Base-by-base conservation (phyloP, 2,113 vertebrate genomes). In the Tragelaphus buxtoni region DNA sequence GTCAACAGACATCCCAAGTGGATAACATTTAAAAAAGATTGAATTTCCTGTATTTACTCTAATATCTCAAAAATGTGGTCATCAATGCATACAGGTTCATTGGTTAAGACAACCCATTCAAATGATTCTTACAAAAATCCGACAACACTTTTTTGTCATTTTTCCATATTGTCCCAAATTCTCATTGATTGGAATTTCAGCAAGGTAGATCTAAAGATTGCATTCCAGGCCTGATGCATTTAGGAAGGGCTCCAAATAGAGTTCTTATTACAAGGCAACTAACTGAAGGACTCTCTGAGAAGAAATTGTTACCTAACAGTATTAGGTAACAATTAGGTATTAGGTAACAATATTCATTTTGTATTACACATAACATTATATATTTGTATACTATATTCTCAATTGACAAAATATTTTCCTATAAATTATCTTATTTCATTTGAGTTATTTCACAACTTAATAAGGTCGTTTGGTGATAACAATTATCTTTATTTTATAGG, bases 41-140 rank as follows among this genome's bases (percentile, higher is more conserved):
- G 13, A 97, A 95, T 97, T 98, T 97, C n/a, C 45, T 97, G 10
- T 95, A 39, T 97, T 98, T 97, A 95, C 47, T 98, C 65, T 95
- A 93, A 94, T 90, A 95, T 14, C 42, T 98, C 24, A 94, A 90
- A 91, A 96, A 98, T 87, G 63, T 91, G 79, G 65, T 92, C 93
- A 97, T 97, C 80, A 83, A 30, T 97, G 94, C 72, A 89, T 97
- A 97, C 1, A 20, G n/a, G 72, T 98, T 87, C 91, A 96, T 96
- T 16, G 76, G 72, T 13, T 88, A 95, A 92, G 89, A 93, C 56
- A 92, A 24, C 17, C 49, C 51, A 90, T 89, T 94, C 61, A 84
- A 95, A 53, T 49, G 51, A 32, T 92, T 96, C 51, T 95, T 96
- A 85, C 95, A 93, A 95, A 76, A 77, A 42, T 5, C 28, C 10